Evolutionary conservation across 1,140 invertebrate genomes (phyloP), one percentile per base, ranked within the genome.

Genomic region (Cotesia glomerata): DNA sequence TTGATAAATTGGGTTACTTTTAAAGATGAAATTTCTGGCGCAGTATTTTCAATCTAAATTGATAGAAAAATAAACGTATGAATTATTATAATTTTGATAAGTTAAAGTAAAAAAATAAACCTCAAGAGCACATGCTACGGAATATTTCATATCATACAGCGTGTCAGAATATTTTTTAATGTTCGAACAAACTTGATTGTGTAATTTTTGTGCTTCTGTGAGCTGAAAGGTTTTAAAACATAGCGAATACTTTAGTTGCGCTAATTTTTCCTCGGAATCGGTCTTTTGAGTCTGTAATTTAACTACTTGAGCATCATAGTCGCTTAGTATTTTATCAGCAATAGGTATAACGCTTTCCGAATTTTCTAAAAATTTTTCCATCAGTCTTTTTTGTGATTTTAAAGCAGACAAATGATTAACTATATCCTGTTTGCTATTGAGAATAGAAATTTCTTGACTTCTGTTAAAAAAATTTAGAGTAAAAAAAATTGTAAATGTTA

Each of bases 141-240:
- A 62, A 58, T 76, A 78, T 75, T 81, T 83, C 0, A 85, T 7
- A 49, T 80, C 78, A 63, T 72, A 74, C 32, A 82, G 14, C 51
- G 64, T 69, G 0, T 80, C 67, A 0, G 52, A 26, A 45, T 56
- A 9, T 52, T 74, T 76, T 51, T 71, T 72, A 49, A 80, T 63
- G 61, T 72, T 74, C 7, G 59, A 56, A 39, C 71, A 35, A 36
- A 70, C 16, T 64, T 56, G 70, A 3, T 14, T 58, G 3, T 76
- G 73, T 2, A 76, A 52, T 61, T 74, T n/a, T n/a, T 75, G 71
- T 8, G 58, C 52, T 8, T 71, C 45, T 26, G 1, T 5, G 3
- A 80, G 49, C 74, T 80, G 78, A 2, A 66, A 26, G 56, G 72
- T 76, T 72, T 80, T 76, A 49, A 72, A 73, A 62, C 83, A 72